Percentiles rank a stretch among this genome's conserved stretches.
These are phyloP conservation scores for Nomada ferruginata DNA, from an alignment of 2,888 invertebrate genomes.

Conservation along the genomic window DNA sequence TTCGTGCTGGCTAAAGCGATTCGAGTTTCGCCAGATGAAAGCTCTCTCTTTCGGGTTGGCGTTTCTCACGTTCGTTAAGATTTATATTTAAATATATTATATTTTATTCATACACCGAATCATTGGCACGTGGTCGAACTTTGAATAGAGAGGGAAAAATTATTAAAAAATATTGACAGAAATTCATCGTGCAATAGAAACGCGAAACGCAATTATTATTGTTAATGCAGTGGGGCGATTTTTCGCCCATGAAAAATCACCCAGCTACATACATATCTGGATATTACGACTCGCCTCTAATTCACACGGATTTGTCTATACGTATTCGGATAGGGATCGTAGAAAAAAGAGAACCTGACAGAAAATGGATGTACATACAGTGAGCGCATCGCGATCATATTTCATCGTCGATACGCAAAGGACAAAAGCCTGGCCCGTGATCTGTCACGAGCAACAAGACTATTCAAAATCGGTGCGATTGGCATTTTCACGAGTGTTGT, in stretches of 20 bases:
- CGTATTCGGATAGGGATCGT: neutral
- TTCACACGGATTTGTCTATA: neutral
- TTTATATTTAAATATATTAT: neutral
- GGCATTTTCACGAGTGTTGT: constrained; percentile 45
- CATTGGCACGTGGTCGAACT: constrained; percentile 19
- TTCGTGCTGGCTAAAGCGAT: constrained; percentile 43
- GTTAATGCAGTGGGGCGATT: too few species aligned
- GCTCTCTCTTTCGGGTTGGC: constrained; percentile 21
- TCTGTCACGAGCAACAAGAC: constrained; percentile 50
- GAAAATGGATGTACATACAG: too few species aligned
- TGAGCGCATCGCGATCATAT: constrained; percentile 33
- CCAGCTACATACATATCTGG: too few species aligned
- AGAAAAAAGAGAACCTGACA: neutral
- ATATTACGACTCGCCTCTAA: too few species aligned
- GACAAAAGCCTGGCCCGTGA: constrained; percentile 48
- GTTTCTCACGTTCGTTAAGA: constrained; percentile 54
- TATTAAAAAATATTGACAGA: neutral
- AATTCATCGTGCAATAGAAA: too few species aligned
- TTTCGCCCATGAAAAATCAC: too few species aligned
- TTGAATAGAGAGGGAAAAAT: neutral
- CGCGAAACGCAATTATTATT: too few species aligned
- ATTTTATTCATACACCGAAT: neutral
- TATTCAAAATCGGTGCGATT: constrained; percentile 35
- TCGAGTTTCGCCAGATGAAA: constrained; percentile 29
- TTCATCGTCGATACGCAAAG: constrained; percentile 53